phyloP scores from a whole-genome alignment of 2,888 invertebrate species.

The Xestobium rufovillosum region DNA sequence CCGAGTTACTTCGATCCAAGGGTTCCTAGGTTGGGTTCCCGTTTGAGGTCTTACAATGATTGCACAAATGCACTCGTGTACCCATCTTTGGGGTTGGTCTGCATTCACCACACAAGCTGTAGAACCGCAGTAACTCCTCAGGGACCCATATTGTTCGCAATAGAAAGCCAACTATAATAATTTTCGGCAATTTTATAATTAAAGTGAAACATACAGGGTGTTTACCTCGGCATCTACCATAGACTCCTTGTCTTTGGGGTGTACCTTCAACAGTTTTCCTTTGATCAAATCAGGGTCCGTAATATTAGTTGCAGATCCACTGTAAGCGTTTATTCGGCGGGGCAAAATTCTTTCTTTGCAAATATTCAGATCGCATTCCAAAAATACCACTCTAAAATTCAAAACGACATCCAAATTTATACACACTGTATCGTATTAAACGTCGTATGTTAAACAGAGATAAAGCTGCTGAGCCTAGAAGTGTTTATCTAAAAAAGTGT shows the following conservation, averaged over 20 bases:
- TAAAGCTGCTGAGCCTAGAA: no score
- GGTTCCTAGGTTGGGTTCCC: conserved; percentile 25
- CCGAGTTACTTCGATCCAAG: conserved; percentile 20
- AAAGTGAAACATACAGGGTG: no score
- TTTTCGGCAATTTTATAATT: conserved; percentile 9
- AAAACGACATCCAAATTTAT: conserved; percentile 4
- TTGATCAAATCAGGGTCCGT: conserved; percentile 21
- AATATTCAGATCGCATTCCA: conserved; percentile 39
- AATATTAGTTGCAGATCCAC: conserved; percentile 32
- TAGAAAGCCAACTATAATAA: conserved; percentile 33
- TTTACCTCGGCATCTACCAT: conserved; percentile 37
- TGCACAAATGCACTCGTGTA: conserved; percentile 32
- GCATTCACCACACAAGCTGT: conserved; percentile 36
- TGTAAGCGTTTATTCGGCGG: conserved; percentile 32
- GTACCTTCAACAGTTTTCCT: conserved; percentile 29
- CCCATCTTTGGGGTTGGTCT: conserved; percentile 36
- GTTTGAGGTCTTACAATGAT: conserved; percentile 31
- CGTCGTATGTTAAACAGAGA: no score
- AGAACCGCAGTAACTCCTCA: conserved; percentile 39
- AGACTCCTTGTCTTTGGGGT: conserved; percentile 35
- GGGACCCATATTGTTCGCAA: conserved; percentile 38
- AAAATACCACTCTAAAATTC: conserved; percentile 33
- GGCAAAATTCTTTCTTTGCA: conserved; percentile 35
- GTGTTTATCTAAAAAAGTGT: no score
- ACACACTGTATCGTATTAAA: no score